A percentile compares a stretch with the other conserved stretches of the same genome.
phyloP scores from a whole-genome alignment of 2,888 invertebrate species.

The Himalopsyche kuldschensis region DNA sequence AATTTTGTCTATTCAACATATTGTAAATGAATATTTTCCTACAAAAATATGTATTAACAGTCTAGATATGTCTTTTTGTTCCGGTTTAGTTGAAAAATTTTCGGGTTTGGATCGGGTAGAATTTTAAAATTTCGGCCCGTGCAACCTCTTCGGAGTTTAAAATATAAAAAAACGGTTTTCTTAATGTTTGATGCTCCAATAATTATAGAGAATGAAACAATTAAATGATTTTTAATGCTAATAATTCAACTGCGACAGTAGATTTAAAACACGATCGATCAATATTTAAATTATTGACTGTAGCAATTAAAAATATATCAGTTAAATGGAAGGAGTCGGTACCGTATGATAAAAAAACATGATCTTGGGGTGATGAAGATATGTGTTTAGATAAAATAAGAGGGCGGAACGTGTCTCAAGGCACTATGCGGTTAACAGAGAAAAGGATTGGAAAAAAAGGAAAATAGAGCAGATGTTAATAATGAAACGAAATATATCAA shows the following conservation, averaged over 20 bases:
- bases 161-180: no score
- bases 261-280: not conserved
- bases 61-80: no score
- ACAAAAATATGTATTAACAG: no score
- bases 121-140: no score
- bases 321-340: not conserved
- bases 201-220: no score
- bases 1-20: no score
- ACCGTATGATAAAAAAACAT: not conserved
- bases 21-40: no score
- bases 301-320: not conserved
- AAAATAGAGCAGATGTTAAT: not conserved
- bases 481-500: not conserved
- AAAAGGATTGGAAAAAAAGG: not conserved
- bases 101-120: no score
- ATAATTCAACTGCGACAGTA: not conserved
- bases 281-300: not conserved
- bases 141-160: no score
- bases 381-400: conserved; percentile 18
- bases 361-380: conserved; percentile 19
- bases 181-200: no score
- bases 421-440: not conserved
- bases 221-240: no score
- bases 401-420: conserved; percentile 19
- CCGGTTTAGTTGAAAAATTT: no score